Evolutionary conservation across 1,140 invertebrate species (phyloP).

Genomic region (Diplogasteroides magnus): DNA sequence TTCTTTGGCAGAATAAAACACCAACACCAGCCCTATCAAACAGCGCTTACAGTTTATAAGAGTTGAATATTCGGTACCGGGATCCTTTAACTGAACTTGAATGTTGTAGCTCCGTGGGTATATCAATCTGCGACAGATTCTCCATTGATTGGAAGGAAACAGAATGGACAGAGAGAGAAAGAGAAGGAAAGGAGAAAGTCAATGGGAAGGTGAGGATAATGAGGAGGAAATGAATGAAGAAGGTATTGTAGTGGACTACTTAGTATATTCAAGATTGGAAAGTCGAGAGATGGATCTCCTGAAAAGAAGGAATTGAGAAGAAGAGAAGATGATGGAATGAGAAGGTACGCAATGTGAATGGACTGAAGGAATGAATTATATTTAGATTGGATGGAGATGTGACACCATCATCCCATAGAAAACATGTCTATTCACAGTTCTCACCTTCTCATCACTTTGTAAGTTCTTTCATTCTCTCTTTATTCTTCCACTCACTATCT

Average conservation of each 20-base stretch:
- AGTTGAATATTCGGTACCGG: too few species aligned
- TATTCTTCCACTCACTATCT: neutral
- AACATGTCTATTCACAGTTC: neutral
- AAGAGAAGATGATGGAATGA: neutral
- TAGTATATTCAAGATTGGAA: neutral
- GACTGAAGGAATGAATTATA: neutral
- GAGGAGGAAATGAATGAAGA: neutral
- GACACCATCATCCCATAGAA: neutral
- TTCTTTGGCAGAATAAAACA: too few species aligned
- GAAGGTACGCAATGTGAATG: neutral
- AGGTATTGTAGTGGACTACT: neutral
- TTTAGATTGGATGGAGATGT: neutral
- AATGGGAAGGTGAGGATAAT: neutral
- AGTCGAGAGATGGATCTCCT: neutral
- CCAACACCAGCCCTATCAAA: too few species aligned
- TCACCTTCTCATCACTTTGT: neutral
- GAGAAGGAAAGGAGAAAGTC: neutral
- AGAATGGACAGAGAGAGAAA: neutral
- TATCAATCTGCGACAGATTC: neutral
- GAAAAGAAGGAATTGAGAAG: neutral
- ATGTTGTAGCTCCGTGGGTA: neutral
- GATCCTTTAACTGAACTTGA: too few species aligned
- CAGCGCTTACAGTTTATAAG: too few species aligned
- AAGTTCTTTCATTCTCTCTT: neutral
- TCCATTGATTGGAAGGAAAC: neutral